These are phyloP conservation scores for Gari tellinella DNA, from an alignment of 2,888 invertebrate genomes.

Conservation along the genomic window DNA sequence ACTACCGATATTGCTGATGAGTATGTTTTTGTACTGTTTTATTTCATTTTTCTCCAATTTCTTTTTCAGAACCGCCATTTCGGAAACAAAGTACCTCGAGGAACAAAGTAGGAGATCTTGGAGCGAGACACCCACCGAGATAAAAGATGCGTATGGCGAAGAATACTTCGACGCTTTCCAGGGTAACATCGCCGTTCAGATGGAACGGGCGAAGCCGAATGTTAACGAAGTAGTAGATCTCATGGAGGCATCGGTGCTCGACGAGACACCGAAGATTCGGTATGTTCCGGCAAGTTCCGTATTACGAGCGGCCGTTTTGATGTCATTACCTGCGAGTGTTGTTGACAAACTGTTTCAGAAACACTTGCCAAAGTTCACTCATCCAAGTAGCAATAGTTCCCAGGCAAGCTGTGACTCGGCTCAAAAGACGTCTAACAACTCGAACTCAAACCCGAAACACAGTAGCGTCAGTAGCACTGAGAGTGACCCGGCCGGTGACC, in stretches of 20 bases:
- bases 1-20: no score
- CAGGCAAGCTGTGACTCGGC: no score
- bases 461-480: no score
- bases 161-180: constrained; percentile 80
- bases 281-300: constrained; percentile 78
- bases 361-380: constrained; percentile 19
- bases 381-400: no score
- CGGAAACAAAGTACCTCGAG: constrained; percentile 68
- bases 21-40: no score
- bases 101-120: constrained; percentile 75
- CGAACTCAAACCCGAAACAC: no score
- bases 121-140: constrained; percentile 79
- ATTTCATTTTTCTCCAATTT: neutral
- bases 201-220: constrained; percentile 75
- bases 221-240: constrained; percentile 76
- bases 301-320: constrained; percentile 71
- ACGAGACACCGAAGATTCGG: constrained; percentile 67
- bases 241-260: constrained; percentile 74
- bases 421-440: no score
- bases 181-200: constrained; percentile 69
- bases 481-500: no score
- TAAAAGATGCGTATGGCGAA: constrained; percentile 78
- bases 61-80: constrained; percentile 74
- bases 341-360: constrained; percentile 72
- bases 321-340: constrained; percentile 67